Conservation (phyloP, 2,797 vertebrate genomes). For the Semotilus atromaculatus region DNA sequence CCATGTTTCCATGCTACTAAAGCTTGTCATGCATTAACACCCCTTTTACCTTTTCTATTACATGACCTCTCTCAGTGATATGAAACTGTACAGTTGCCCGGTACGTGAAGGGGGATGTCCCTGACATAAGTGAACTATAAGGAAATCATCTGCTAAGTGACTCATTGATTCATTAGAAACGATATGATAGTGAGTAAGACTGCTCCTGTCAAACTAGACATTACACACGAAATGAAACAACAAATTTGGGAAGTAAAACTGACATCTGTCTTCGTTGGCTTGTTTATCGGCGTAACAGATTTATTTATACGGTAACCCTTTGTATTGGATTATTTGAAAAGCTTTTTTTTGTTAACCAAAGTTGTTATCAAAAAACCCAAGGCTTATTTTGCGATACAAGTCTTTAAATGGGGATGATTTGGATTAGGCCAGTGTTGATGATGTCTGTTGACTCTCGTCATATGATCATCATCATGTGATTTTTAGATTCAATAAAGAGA, state of each 20-base stretch:
- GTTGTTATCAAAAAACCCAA: constrained; percentile 42
- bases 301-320: background rate
- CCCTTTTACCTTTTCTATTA: background rate
- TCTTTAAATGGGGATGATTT: constrained; percentile 42
- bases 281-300: background rate
- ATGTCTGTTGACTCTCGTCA: constrained; percentile 15
- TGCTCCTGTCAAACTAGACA: background rate
- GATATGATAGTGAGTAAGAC: background rate
- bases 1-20: background rate
- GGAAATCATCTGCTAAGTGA: background rate
- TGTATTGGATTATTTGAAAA: constrained; percentile 9
- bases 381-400: constrained; percentile 27
- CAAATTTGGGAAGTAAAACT: constrained; percentile 10
- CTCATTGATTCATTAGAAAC: background rate
- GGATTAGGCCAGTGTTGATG: constrained; percentile 40
- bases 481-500: constrained; percentile 38
- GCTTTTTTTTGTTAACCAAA: background rate
- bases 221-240: background rate
- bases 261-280: background rate
- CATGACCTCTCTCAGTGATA: background rate
- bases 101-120: background rate
- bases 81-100: background rate
- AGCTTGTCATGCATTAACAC: background rate
- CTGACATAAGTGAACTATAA: background rate
- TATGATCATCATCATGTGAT: constrained; percentile 38